Conservation (phyloP, 2,797 vertebrate genomes). For the Natrix natrix region DNA sequence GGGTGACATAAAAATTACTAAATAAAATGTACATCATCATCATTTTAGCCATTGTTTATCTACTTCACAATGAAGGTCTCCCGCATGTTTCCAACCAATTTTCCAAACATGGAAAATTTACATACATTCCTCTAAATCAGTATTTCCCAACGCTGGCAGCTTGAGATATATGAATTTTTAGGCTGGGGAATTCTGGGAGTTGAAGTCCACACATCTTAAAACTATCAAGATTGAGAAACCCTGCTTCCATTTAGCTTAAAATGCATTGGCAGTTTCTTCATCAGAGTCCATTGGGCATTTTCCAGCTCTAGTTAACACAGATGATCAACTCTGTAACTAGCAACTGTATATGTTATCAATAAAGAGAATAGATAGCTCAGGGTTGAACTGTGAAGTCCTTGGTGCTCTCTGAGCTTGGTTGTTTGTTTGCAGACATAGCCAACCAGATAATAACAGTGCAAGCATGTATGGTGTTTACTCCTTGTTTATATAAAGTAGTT, state of each 20-base stretch:
- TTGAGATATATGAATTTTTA: neutral
- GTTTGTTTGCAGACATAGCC: neutral
- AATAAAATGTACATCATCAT: neutral
- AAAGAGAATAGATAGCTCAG: neutral
- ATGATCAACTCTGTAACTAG: neutral
- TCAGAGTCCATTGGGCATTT: neutral
- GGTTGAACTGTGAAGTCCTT: neutral
- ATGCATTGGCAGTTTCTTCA: too few species aligned
- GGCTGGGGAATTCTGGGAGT: neutral
- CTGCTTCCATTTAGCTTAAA: neutral
- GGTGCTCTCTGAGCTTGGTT: neutral
- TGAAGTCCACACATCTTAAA: neutral
- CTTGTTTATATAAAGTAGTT: neutral
- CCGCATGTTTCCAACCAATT: neutral
- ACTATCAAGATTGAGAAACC: neutral
- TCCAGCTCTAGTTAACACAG: neutral
- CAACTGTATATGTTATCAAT: neutral
- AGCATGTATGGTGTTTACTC: neutral
- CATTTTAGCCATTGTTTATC: neutral
- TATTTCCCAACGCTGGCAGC: neutral
- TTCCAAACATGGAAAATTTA: neutral
- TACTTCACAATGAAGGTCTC: neutral
- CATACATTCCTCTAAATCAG: neutral
- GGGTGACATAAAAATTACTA: neutral
- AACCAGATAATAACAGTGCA: neutral